Evolutionary conservation across 1,140 invertebrate genomes (phyloP).

Genomic region (Drosophila melanica): DNA sequence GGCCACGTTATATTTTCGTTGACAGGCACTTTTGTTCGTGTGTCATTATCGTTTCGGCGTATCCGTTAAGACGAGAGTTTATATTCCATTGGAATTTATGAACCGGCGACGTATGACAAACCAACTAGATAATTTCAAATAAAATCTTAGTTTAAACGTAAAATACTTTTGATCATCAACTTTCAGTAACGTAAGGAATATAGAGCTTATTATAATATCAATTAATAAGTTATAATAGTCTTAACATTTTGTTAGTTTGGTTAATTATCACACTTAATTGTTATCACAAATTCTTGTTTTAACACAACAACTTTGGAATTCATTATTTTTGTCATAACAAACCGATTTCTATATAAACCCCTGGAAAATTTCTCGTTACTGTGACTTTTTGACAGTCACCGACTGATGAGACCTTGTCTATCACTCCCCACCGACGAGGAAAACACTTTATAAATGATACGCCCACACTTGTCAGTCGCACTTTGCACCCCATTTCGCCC

Average conservation of each 20-base stretch:
- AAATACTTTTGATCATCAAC: too few species aligned
- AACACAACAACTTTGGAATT: too few species aligned
- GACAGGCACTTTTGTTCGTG: slow-evolving; percentile 74
- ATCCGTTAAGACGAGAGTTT: slow-evolving; percentile 31
- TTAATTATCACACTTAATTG: too few species aligned
- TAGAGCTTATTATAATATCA: too few species aligned
- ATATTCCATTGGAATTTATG: slow-evolving; percentile 51
- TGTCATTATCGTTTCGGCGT: slow-evolving; percentile 66
- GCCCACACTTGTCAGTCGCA: slow-evolving; percentile 62
- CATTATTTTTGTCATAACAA: not conserved
- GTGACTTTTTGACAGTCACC: slow-evolving; percentile 8
- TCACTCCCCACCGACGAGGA: slow-evolving; percentile 15
- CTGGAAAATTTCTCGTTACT: not conserved
- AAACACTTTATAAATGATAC: slow-evolving; percentile 60
- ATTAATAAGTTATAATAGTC: too few species aligned
- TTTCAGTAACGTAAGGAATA: too few species aligned
- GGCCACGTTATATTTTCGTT: slow-evolving; percentile 50
- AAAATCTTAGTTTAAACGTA: too few species aligned
- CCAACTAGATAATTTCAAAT: not conserved
- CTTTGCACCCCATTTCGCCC: slow-evolving; percentile 31
- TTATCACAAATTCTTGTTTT: too few species aligned
- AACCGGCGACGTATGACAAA: slow-evolving; percentile 42
- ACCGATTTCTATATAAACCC: not conserved
- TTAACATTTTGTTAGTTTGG: too few species aligned
- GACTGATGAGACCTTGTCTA: not conserved